Percentiles rank a stretch among this genome's conserved stretches.
Conservation (phyloP, 2,888 invertebrate genomes). For the Spilosoma lubricipeda region DNA sequence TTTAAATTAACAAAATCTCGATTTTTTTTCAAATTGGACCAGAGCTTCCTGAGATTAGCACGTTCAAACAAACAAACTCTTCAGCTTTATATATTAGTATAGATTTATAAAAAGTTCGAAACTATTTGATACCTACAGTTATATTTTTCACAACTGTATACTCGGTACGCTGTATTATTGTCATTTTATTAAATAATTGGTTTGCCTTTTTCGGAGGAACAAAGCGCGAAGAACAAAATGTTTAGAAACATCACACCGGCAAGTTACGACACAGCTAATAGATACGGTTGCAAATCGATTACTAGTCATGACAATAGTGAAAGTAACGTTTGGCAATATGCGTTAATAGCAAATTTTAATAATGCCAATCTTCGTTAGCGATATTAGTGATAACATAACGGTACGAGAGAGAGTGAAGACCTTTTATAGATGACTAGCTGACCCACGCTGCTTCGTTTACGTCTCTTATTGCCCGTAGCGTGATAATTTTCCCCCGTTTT, state of each 20-base stretch:
- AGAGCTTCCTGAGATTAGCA: too few species aligned
- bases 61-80: too few species aligned
- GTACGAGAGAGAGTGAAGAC: slow-evolving; percentile 31
- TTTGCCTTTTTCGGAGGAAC: slow-evolving; percentile 6
- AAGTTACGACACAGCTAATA: slow-evolving; percentile 32
- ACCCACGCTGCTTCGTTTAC: too few species aligned
- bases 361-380: slow-evolving; percentile 40
- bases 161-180: too few species aligned
- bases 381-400: slow-evolving; percentile 20
- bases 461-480: too few species aligned
- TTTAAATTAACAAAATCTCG: background rate
- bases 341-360: slow-evolving; percentile 33
- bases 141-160: background rate
- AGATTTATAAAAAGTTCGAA: background rate
- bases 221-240: slow-evolving; percentile 2
- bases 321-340: slow-evolving; percentile 47
- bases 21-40: too few species aligned
- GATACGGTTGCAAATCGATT: slow-evolving; percentile 38
- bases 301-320: slow-evolving; percentile 52
- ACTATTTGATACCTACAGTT: background rate
- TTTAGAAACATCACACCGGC: slow-evolving; percentile 11
- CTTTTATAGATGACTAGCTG: slow-evolving; percentile 15
- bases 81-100: too few species aligned
- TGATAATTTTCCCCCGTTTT: too few species aligned
- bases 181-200: slow-evolving; percentile 7